These are phyloP conservation scores for Paracyclopina nana DNA, from an alignment of 1,140 invertebrate species.

Conservation along the genomic window DNA sequence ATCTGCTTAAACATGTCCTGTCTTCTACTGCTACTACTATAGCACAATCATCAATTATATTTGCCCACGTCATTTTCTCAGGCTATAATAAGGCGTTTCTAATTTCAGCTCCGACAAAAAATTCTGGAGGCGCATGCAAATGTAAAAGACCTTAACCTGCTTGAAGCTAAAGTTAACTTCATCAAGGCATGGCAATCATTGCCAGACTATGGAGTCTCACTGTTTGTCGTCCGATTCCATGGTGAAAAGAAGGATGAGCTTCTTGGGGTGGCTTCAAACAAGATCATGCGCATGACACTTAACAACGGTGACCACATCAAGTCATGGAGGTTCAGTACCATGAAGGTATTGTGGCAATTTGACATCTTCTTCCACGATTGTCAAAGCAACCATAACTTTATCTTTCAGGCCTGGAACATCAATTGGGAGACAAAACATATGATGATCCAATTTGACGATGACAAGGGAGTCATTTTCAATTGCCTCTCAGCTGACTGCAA, in stretches of 20 bases:
- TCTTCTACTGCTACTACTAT: too few relatives aligned
- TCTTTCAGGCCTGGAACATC: slow-evolving; percentile 76
- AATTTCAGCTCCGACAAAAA: slow-evolving; percentile 52
- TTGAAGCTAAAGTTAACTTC: slow-evolving; percentile 90
- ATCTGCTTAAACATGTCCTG: too few relatives aligned
- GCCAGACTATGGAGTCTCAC: slow-evolving; percentile 81
- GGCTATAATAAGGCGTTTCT: neutral
- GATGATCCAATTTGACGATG: slow-evolving; percentile 85
- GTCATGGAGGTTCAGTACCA: slow-evolving; percentile 89
- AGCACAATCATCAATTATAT: neutral
- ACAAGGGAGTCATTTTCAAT: slow-evolving; percentile 75
- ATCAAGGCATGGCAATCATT: slow-evolving; percentile 96
- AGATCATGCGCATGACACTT: slow-evolving; percentile 86
- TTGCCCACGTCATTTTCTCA: neutral
- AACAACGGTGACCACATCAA: slow-evolving; percentile 81
- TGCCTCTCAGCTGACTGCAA: slow-evolving; percentile 89
- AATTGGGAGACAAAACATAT: slow-evolving; percentile 98
- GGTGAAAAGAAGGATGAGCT: slow-evolving; percentile 53
- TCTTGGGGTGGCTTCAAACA: slow-evolving; percentile 78
- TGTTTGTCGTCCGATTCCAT: slow-evolving; percentile 62
- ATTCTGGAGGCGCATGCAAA: slow-evolving; percentile 92
- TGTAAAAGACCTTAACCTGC: slow-evolving; percentile 64
- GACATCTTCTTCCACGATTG: neutral
- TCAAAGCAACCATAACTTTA: neutral
- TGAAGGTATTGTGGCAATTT: slow-evolving; percentile 46